A percentile compares a stretch with the other conserved stretches of the same genome.
Evolutionary conservation across 2,888 invertebrate species (phyloP).

Genomic region (Nephrotoma guestfalica): DNA sequence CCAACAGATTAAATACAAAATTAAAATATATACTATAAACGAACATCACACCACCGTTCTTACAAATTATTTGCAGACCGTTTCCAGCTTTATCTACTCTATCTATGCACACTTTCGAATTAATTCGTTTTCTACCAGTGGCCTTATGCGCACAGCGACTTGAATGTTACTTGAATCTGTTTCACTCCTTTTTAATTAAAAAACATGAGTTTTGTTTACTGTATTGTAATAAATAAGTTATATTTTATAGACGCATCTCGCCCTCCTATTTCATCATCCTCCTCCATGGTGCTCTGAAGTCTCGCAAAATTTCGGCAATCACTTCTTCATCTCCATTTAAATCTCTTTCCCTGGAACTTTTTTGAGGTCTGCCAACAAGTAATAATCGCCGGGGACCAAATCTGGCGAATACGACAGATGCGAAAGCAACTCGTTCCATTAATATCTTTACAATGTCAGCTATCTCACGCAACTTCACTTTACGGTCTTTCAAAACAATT

Average conservation of each 20-base stretch:
- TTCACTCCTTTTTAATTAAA: neutral
- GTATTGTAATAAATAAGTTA: neutral
- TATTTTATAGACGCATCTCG: neutral
- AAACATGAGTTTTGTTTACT: neutral
- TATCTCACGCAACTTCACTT: too few relatives aligned
- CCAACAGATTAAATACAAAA: constrained; percentile 58
- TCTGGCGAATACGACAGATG: too few relatives aligned
- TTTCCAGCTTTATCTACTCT: constrained; percentile 47
- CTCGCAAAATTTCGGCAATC: too few relatives aligned
- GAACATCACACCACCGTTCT: neutral
- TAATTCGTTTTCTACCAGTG: constrained; percentile 56
- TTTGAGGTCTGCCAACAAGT: too few relatives aligned
- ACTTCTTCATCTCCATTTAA: too few relatives aligned
- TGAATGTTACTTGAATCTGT: constrained; percentile 22
- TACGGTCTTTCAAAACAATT: too few relatives aligned
- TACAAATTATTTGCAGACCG: constrained; percentile 53
- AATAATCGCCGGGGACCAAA: too few relatives aligned
- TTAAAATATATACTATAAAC: constrained; percentile 72
- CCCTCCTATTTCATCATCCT: too few relatives aligned
- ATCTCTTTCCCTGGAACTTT: too few relatives aligned
- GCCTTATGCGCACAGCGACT: constrained; percentile 73
- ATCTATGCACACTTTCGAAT: constrained; percentile 61
- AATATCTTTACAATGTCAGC: too few relatives aligned
- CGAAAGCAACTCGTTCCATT: too few relatives aligned
- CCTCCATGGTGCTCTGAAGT: too few relatives aligned